Evolutionary conservation across 1,140 invertebrate species (phyloP).

Genomic region (Cardiocondyla obscurior): DNA sequence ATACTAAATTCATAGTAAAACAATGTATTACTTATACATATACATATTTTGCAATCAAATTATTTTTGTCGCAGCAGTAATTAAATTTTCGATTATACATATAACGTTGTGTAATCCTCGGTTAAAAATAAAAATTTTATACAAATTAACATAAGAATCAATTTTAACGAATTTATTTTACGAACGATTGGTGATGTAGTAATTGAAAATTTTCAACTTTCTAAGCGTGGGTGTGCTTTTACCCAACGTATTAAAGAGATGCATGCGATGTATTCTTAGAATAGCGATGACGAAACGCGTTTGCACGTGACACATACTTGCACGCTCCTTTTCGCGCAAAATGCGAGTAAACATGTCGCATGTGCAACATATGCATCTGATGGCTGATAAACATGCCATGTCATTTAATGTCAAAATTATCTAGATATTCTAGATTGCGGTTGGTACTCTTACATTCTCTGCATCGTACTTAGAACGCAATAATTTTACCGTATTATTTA

Average conservation of each 20-base stretch:
- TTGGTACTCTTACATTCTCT: neutral
- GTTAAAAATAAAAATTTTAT: neutral
- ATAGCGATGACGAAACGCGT: conserved; percentile 21
- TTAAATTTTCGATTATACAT: neutral
- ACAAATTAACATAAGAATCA: neutral
- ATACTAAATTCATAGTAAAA: too few relatives aligned
- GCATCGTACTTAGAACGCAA: neutral
- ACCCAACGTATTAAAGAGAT: neutral
- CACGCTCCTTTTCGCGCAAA: conserved; percentile 10
- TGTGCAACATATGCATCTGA: conserved; percentile 28
- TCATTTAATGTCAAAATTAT: conserved; percentile 38
- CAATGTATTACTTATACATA: too few relatives aligned
- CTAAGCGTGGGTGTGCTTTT: neutral
- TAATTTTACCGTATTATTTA: too few relatives aligned
- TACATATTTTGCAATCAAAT: too few relatives aligned
- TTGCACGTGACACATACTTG: conserved; percentile 41
- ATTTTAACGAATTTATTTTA: neutral
- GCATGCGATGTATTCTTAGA: neutral
- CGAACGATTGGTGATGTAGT: neutral
- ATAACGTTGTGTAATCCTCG: neutral
- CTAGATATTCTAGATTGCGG: conserved; percentile 18
- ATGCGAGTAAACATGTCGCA: conserved; percentile 25
- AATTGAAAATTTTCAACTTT: neutral
- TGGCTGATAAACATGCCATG: conserved; percentile 34
- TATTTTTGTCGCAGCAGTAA: conserved; percentile 2